Percentiles rank a stretch among this genome's conserved stretches.
These are phyloP conservation scores for Mercenaria mercenaria DNA, from an alignment of 1,140 invertebrate species.

Conservation along the genomic window DNA sequence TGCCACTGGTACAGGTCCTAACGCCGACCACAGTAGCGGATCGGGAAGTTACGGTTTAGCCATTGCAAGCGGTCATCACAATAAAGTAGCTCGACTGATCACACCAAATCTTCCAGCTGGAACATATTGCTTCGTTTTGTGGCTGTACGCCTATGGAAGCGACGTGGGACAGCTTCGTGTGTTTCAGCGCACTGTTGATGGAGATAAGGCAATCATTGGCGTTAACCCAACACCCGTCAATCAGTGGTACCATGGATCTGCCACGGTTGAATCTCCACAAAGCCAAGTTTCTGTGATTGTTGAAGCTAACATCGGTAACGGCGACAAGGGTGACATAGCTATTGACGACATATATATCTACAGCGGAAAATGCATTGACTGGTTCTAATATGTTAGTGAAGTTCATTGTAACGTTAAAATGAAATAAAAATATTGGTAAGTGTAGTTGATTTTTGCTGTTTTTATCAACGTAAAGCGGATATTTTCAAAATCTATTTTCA, in stretches of 20 bases:
- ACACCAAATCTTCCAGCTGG: conserved; percentile 4
- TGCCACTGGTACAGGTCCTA: conserved; percentile 75
- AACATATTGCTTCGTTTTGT: conserved; percentile 21
- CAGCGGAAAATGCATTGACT: conserved; percentile 46
- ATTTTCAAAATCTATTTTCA: not conserved
- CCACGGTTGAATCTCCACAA: not conserved
- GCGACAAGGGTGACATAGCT: conserved; percentile 79
- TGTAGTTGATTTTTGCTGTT: too few relatives aligned
- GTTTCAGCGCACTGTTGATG: not conserved
- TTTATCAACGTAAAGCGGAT: not conserved
- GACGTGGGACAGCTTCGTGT: conserved; percentile 10
- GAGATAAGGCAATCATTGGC: not conserved
- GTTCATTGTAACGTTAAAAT: not conserved
- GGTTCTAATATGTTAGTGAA: not conserved
- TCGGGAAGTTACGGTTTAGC: conserved; percentile 38
- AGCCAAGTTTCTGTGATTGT: conserved; percentile 75
- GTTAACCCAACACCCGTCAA: not conserved
- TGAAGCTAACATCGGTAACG: conserved; percentile 72
- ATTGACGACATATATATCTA: conserved; percentile 77
- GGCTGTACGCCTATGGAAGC: conserved; percentile 8
- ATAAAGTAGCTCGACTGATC: conserved; percentile 15
- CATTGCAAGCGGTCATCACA: conserved; percentile 6
- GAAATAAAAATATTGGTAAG: too few relatives aligned
- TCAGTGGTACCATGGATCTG: conserved; percentile 24
- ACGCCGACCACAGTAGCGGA: conserved; percentile 73